phyloP scores from a whole-genome alignment of 2,888 invertebrate genomes.

The Lasioglossum zephyrum region DNA sequence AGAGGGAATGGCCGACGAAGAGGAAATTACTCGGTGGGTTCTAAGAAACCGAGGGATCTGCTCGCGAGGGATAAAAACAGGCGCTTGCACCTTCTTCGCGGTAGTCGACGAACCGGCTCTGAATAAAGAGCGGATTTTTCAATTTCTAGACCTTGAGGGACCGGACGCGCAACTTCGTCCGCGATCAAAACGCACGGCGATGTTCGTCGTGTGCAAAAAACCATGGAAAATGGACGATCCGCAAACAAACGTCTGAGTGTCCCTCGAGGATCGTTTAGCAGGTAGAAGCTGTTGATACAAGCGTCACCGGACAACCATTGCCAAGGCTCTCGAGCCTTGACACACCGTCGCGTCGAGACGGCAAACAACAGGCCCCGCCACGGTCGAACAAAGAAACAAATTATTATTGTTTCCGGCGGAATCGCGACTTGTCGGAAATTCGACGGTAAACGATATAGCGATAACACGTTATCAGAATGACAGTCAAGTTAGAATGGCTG shows the following conservation, averaged over 20 bases:
- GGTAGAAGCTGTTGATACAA: conserved; percentile 34
- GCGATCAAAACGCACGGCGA: conserved; percentile 31
- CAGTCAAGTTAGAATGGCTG: not conserved
- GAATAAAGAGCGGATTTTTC: conserved; percentile 58
- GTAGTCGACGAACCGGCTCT: conserved; percentile 55
- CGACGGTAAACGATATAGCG: not conserved
- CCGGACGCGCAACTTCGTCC: conserved; percentile 32
- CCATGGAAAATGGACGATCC: conserved; percentile 37
- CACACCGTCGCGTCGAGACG: conserved; percentile 32
- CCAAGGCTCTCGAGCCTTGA: conserved; percentile 57
- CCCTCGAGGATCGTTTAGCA: conserved; percentile 13
- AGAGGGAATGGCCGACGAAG: not conserved
- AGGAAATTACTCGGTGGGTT: not conserved
- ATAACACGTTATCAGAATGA: conserved; percentile 43
- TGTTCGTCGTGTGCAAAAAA: conserved; percentile 4
- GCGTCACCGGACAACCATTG: conserved; percentile 37
- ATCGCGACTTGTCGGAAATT: not conserved
- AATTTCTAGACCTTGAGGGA: conserved; percentile 58
- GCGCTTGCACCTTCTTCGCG: conserved; percentile 1
- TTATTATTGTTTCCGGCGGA: conserved; percentile 37
- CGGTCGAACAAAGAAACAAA: conserved; percentile 37
- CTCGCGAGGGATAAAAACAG: not conserved
- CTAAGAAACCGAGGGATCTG: not conserved
- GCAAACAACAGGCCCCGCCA: conserved; percentile 27
- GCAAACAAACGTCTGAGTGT: conserved; percentile 30